Evolutionary conservation across 2,797 vertebrate genomes (phyloP).

Genomic region (Cephalopachus bancanus): DNA sequence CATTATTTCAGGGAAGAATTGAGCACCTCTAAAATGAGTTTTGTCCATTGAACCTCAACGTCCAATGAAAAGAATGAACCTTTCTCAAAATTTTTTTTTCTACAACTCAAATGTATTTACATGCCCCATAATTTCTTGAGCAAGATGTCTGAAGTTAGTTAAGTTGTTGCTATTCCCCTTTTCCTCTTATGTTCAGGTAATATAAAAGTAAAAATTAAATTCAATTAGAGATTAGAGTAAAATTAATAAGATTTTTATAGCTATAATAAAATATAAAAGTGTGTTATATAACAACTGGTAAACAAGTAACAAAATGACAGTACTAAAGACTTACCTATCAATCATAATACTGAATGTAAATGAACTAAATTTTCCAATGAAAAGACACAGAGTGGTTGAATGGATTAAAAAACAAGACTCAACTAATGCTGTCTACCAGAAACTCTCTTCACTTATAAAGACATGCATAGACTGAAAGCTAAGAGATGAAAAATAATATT

Average conservation of each 20-base stretch:
- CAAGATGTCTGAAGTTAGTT: conserved; percentile 10
- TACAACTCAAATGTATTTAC: conserved; percentile 12
- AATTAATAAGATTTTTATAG: conserved; percentile 43
- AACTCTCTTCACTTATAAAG: neutral
- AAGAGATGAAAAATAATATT: neutral
- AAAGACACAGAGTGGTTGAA: neutral
- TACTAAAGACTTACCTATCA: neutral
- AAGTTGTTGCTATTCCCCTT: neutral
- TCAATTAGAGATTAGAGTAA: conserved; percentile 34
- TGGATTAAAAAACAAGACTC: neutral
- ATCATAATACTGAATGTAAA: neutral
- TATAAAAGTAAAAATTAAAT: conserved; percentile 27
- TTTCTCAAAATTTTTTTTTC: neutral
- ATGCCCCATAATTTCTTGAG: neutral
- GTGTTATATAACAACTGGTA: neutral
- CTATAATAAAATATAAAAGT: conserved; percentile 56
- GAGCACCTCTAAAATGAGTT: neutral
- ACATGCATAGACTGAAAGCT: neutral
- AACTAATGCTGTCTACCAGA: neutral
- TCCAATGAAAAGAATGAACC: neutral
- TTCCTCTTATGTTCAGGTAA: neutral
- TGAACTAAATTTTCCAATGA: neutral
- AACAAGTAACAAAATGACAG: neutral
- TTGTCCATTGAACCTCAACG: neutral
- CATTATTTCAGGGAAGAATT: neutral